These are phyloP conservation scores for Acanthiza pusilla DNA, from an alignment of 2,797 vertebrate species.

Conservation along the genomic window DNA sequence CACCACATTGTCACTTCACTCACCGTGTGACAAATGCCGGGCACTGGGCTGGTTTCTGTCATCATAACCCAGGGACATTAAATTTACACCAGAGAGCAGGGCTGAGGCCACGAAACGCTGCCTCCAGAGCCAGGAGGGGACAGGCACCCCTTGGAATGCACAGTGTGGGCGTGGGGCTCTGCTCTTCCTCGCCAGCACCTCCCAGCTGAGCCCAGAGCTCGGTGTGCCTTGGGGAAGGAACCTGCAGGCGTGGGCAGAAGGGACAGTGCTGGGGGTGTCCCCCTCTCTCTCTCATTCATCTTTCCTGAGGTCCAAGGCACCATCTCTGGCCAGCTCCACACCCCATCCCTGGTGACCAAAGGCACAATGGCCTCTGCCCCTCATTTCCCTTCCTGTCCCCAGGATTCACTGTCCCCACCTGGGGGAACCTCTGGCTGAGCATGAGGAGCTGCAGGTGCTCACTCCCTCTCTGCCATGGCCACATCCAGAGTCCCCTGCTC, in stretches of 20 bases:
- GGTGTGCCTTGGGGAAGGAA: not conserved
- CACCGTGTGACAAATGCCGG: not conserved
- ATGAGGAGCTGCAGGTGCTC: rapidly evolving
- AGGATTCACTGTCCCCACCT: rapidly evolving
- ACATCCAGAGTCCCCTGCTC: not conserved
- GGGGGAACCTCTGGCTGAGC: not conserved
- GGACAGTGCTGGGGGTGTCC: not conserved
- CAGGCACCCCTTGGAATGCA: not conserved
- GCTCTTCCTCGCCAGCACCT: not conserved
- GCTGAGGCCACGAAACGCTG: not conserved
- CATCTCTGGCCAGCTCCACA: rapidly evolving
- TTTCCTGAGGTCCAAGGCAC: rapidly evolving
- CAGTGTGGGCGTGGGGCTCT: rapidly evolving
- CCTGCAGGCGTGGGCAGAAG: not conserved
- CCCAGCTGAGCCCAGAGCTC: not conserved
- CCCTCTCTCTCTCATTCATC: not conserved
- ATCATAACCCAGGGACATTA: conserved; percentile 1
- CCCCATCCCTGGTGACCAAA: rapidly evolving
- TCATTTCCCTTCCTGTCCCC: not conserved
- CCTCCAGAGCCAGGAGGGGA: not conserved
- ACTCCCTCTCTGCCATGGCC: rapidly evolving
- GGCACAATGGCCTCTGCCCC: not conserved
- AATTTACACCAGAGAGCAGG: not conserved
- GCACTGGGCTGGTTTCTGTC: not conserved
- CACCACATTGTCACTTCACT: not conserved